A percentile compares a stretch with the other conserved stretches of the same genome.
These are phyloP conservation scores for Leptopilina clavipes DNA, from an alignment of 1,140 invertebrate genomes.

Conservation along the genomic window DNA sequence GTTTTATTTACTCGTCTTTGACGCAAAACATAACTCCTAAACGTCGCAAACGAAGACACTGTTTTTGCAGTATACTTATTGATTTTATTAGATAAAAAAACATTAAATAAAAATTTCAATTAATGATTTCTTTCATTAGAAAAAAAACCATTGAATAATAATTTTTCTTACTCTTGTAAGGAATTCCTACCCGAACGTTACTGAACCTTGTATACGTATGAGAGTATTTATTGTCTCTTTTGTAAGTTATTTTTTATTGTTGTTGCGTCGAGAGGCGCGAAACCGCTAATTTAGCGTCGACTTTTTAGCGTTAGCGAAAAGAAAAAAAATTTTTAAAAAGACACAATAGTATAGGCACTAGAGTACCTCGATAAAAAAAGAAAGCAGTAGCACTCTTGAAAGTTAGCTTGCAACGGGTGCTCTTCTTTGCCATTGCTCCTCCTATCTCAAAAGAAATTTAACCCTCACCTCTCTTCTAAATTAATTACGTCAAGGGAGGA, in stretches of 20 bases:
- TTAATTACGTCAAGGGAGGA: not conserved
- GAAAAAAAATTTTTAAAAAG: constrained; percentile 27
- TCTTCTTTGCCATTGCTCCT: constrained; percentile 56
- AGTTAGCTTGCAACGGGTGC: constrained; percentile 65
- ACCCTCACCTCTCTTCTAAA: not conserved
- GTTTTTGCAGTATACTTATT: no score
- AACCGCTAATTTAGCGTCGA: constrained; percentile 56
- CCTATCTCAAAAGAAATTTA: not conserved
- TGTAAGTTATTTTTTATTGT: constrained; percentile 32
- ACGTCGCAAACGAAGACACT: no score
- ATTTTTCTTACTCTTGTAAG: no score
- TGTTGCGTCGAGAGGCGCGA: constrained; percentile 40
- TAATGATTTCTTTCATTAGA: no score
- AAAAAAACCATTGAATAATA: no score
- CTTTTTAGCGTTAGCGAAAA: constrained; percentile 60
- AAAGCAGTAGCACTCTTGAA: constrained; percentile 65
- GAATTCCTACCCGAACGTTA: constrained; percentile 21
- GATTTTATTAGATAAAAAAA: no score
- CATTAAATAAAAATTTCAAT: no score
- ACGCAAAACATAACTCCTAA: no score
- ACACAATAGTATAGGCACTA: constrained; percentile 61
- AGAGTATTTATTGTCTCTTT: constrained; percentile 57
- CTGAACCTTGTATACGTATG: constrained; percentile 34
- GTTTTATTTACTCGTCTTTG: no score
- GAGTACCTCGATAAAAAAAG: constrained; percentile 57